phyloP scores from a whole-genome alignment of 2,113 vertebrate genomes.

The Baryphthengus martii region DNA sequence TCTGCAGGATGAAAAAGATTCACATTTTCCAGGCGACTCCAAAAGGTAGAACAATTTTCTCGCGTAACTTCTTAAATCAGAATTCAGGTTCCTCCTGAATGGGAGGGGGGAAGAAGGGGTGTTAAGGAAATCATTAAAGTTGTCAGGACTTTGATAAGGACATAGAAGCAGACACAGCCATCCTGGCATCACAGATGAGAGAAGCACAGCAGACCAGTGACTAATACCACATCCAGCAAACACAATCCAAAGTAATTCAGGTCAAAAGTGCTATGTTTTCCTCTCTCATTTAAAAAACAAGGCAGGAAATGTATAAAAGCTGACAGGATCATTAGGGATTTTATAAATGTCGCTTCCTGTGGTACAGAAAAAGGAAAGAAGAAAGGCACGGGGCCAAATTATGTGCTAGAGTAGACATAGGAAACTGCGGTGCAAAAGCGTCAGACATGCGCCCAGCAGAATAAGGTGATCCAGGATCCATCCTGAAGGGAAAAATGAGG shows the following conservation, averaged over 20 bases:
- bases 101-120: background rate
- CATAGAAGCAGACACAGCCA: background rate
- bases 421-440: background rate
- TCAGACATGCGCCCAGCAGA: background rate
- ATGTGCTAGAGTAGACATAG: background rate
- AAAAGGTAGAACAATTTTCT: background rate
- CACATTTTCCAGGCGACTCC: background rate
- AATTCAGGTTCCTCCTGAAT: background rate
- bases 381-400: background rate
- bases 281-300: constrained; percentile 25
- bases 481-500: background rate
- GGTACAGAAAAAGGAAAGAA: constrained; percentile 48
- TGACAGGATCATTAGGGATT: constrained; percentile 57
- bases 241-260: background rate
- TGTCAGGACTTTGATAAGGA: background rate
- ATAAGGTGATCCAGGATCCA: background rate
- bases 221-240: background rate
- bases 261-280: constrained; percentile 16
- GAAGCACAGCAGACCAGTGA: background rate
- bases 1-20: background rate
- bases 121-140: background rate
- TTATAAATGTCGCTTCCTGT: constrained; percentile 63
- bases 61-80: background rate
- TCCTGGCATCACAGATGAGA: background rate
- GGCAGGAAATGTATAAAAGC: constrained; percentile 64